Percentiles rank a stretch among this genome's conserved stretches.
These are phyloP conservation scores for Coregonus sp. DNA, from an alignment of 2,797 vertebrate species.

Conservation along the genomic window DNA sequence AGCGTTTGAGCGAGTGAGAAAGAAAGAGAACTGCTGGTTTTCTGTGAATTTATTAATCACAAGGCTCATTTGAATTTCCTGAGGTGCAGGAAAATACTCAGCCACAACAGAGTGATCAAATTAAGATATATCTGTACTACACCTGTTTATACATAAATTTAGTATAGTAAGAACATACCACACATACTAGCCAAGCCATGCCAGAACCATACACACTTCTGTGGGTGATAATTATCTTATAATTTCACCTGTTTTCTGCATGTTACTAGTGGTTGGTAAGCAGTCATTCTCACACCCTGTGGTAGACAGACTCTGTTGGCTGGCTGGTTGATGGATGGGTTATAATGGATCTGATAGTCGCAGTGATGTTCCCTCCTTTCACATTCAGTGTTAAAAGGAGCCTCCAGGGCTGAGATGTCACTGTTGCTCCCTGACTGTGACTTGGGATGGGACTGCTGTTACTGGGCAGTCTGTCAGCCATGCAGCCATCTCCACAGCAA, in stretches of 20 bases:
- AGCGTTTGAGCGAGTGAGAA: no score
- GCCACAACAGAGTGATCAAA: background rate
- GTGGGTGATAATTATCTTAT: background rate
- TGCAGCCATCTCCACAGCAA: conserved; percentile 13
- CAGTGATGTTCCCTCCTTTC: conserved; percentile 11
- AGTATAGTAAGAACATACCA: background rate
- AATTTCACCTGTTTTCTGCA: background rate
- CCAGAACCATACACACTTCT: background rate
- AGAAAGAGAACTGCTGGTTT: no score
- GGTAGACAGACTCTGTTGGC: conserved; percentile 19
- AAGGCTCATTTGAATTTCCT: no score
- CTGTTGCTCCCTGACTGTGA: conserved; percentile 9
- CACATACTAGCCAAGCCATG: background rate
- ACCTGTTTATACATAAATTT: background rate
- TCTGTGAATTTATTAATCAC: no score
- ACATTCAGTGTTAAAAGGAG: conserved; percentile 10
- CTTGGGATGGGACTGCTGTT: conserved; percentile 19
- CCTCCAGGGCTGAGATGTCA: conserved; percentile 20
- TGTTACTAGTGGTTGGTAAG: conserved; percentile 12
- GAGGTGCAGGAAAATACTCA: no score
- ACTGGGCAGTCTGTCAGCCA: conserved; percentile 11
- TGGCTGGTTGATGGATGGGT: conserved; percentile 29
- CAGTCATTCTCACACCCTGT: conserved; percentile 22
- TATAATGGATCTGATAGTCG: conserved; percentile 36
- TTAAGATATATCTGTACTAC: background rate